Base-by-base conservation (phyloP, 2,113 vertebrate genomes). In the Dasyprocta punctata region DNA sequence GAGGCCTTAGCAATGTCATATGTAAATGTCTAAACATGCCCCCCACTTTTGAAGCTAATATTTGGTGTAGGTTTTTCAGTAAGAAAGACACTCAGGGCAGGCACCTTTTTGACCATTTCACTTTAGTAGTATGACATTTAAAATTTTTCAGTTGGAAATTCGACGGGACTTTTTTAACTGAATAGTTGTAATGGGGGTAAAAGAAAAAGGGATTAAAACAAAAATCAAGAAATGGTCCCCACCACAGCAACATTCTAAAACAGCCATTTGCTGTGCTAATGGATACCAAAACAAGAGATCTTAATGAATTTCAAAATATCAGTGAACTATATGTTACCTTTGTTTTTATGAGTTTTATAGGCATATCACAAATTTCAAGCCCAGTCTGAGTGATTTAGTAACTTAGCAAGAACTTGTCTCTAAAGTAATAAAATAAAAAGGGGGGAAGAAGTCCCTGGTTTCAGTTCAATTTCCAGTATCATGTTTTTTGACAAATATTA, bases 261-360 rank as follows among this genome's bases (percentile, higher is more conserved):
- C 92, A 94, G 7, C 0, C 63, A 13, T 92, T 80, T 36, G 67
- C 11, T 93, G 5, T 2, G n/a, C 1, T 92, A 56, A 49, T 17
- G 56, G 30, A 75, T 84, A 61, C 2, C 71, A 36, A 97, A 95
- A 89, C 44, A 97, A 84, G 36, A 36, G 38, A 38, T 44, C 22
- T 54, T 87, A 41, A 58, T 73, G 92, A 97, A 95, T 47, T 96
- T 97, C 58, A 96, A 95, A 97, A 96, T 92, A 97, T 86, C 60
- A 90, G 20, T 20, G 80, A 98, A 67, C 3, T 92, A 81, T 97
- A 96, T 82, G 88, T 94, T 96, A 94, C 67, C 36, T 95, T 87
- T 80, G 6, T 61, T 75, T 83, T 38, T 7, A 4, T 71, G 36
- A 82, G 24, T 83, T 93, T 92, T 41, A 92, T 86, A 91, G 77